Base-by-base conservation (phyloP, 2,113 vertebrate species). In the Indicator indicator region DNA sequence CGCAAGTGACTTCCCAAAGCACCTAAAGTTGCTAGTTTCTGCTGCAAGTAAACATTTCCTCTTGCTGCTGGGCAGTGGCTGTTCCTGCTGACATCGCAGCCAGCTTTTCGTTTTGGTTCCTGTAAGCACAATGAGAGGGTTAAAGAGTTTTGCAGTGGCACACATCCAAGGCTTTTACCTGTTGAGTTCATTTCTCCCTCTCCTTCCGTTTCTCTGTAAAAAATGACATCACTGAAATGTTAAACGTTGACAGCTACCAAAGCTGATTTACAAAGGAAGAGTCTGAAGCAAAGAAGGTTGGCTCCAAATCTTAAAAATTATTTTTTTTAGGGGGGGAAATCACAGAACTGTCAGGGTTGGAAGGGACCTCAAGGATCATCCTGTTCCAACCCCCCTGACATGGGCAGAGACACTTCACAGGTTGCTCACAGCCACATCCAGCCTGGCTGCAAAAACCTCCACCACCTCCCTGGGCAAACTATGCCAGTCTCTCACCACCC, bases 111-210 rank as follows among this genome's bases (percentile, higher is more conserved):
- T 28, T 81, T 52, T 24, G 46, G 3, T 18, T 71, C 33, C 44
- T 65, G 5, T 13, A 20, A 62, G 10, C 27, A 8, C 40, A 16
- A 9, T 24, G 24, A 8, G 15, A 2, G 75, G 12, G 4, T n/a
- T 65, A 33, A 18, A 7, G 30, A 15, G 11, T 27, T 72, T n/a
- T 8, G 8, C 69, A 46, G 18, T 30, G 14, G 18, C 33, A 10
- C 1, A 0, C n/a, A 4, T 2, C n/a, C 26, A 6, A 19, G 27
- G 9, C 48, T 33, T 64, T 12, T 20, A 44, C 6, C 15, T 50
- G 26, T 50, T 70, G 18, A 23, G n/a, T 62, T 52, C 11, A 33
- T 14, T 15, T 16, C 11, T 15, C 14, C 9, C 5, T 5, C 38
- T 19, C 3, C 3, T 13, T 13, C 24, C 7, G 5, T 44, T 70